Evolutionary conservation across 2,888 invertebrate genomes (phyloP).

Genomic region (Nipponacmea schrenckii): DNA sequence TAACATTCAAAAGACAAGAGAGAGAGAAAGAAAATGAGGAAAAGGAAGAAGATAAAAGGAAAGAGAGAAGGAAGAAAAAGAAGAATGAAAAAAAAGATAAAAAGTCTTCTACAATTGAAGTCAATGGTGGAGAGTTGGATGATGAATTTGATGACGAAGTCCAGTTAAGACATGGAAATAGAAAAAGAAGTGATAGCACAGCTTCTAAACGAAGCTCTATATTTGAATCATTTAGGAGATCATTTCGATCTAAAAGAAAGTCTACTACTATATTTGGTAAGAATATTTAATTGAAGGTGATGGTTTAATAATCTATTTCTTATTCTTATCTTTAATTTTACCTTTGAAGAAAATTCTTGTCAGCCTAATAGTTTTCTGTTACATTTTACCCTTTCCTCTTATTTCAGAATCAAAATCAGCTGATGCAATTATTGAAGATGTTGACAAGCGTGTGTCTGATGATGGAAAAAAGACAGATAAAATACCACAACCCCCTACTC

Average conservation of each 20-base stretch:
- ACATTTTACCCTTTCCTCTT: too few relatives aligned
- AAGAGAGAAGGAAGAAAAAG: conserved; percentile 16
- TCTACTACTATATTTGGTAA: not conserved
- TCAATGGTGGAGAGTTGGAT: not conserved
- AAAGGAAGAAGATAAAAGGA: conserved; percentile 10
- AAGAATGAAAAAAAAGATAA: conserved; percentile 14
- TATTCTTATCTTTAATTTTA: too few relatives aligned
- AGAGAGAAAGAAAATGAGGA: conserved; percentile 27
- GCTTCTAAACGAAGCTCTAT: conserved; percentile 3
- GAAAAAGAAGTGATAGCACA: conserved; percentile 6
- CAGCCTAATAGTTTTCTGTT: too few relatives aligned
- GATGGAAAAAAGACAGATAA: too few relatives aligned
- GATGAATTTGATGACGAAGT: not conserved
- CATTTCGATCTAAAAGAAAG: conserved; percentile 11
- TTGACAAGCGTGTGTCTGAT: too few relatives aligned
- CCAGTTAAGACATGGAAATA: not conserved
- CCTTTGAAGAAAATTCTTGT: too few relatives aligned
- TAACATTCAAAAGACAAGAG: conserved; percentile 35
- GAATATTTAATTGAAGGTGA: not conserved
- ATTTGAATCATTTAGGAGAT: conserved; percentile 19
- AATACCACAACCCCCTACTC: too few relatives aligned
- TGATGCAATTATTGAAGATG: conserved; percentile 8
- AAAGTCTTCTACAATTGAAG: conserved; percentile 4
- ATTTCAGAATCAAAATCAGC: conserved; percentile 21
- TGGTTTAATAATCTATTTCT: not conserved